These are phyloP conservation scores for Bombus pascuorum DNA, from an alignment of 1,140 invertebrate species.

Conservation along the genomic window DNA sequence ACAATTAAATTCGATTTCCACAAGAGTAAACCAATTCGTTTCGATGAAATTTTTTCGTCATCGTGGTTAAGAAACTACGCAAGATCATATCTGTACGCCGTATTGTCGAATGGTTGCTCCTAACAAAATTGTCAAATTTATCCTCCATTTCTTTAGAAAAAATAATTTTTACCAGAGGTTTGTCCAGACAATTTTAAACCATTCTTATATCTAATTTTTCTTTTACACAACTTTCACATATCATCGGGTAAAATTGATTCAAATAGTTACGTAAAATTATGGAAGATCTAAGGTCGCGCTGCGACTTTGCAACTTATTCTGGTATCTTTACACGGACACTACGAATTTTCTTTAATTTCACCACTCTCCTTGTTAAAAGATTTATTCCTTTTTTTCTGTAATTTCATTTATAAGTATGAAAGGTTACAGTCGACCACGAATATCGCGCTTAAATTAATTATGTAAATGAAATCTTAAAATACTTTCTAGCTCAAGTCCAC, in stretches of 20 bases:
- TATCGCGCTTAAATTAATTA: background rate
- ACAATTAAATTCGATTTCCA: conserved; percentile 12
- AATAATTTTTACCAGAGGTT: background rate
- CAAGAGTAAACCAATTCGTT: background rate
- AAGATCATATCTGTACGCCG: background rate
- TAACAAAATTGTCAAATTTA: background rate
- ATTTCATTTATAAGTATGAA: background rate
- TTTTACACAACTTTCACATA: background rate
- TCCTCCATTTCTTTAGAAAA: background rate
- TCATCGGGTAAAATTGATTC: background rate
- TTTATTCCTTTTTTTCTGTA: background rate
- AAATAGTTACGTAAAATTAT: background rate
- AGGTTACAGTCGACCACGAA: background rate
- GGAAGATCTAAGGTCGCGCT: conserved; percentile 1
- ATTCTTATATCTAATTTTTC: background rate
- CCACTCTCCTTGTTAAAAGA: background rate
- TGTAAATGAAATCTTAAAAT: conserved; percentile 6
- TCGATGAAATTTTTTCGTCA: too few species aligned
- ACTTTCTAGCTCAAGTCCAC: background rate
- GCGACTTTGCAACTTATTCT: background rate
- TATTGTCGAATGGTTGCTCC: background rate
- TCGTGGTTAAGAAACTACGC: background rate
- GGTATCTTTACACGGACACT: background rate
- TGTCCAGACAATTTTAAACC: background rate
- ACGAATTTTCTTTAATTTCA: background rate